phyloP scores from a whole-genome alignment of 2,888 invertebrate species.

The Zaprionus obscuricornis region DNA sequence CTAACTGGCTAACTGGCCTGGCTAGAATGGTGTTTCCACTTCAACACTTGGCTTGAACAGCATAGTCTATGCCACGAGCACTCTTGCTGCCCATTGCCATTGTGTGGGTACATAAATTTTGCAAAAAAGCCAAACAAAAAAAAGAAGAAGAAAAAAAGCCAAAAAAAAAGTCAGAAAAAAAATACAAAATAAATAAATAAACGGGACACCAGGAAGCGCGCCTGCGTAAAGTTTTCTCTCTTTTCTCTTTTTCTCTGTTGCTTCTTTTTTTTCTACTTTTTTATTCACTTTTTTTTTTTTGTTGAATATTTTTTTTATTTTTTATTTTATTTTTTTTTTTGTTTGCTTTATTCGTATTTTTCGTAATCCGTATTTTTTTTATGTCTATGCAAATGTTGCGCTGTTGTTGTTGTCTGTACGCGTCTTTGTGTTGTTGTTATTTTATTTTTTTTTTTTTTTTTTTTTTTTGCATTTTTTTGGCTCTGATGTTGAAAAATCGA shows the following conservation, averaged over 20 bases:
- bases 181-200: no score
- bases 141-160: no score
- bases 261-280: constrained; percentile 3
- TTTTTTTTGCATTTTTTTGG: constrained; percentile 45
- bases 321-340: not conserved
- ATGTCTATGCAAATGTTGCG: constrained; percentile 72
- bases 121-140: not conserved
- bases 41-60: constrained; percentile 58
- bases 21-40: constrained; percentile 71
- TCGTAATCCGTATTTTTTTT: constrained; percentile 52
- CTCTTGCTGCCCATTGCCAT: constrained; percentile 30
- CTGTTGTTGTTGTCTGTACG: constrained; percentile 36
- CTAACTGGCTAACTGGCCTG: constrained; percentile 22
- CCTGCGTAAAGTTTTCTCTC: constrained; percentile 36
- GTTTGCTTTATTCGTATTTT: constrained; percentile 2
- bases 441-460: no score
- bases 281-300: not conserved
- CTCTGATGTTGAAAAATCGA: constrained; percentile 63
- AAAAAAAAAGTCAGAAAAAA: no score
- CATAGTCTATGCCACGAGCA: not conserved
- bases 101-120: constrained; percentile 74
- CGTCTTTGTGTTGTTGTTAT: no score
- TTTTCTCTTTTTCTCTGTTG: not conserved
- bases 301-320: not conserved
- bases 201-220: constrained; percentile 61